These are phyloP conservation scores for Opisthocomus hoazin DNA, from an alignment of 2,113 vertebrate genomes.

Conservation along the genomic window DNA sequence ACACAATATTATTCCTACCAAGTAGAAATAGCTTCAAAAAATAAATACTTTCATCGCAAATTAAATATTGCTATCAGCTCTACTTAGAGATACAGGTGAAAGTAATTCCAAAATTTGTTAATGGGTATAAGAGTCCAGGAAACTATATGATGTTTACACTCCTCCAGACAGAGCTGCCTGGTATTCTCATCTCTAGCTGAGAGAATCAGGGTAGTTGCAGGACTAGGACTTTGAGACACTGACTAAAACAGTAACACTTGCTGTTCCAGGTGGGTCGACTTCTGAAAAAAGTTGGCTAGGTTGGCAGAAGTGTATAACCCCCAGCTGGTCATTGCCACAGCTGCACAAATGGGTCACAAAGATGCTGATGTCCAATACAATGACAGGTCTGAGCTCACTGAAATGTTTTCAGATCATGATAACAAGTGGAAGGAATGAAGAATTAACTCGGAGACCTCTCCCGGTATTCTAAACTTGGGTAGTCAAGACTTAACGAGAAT, in stretches of 20 bases:
- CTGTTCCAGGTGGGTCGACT: constrained; percentile 82
- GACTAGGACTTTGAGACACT: neutral
- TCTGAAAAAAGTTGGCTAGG: constrained; percentile 80
- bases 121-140: neutral
- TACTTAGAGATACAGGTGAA: neutral
- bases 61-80: neutral
- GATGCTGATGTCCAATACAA: constrained; percentile 76
- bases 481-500: neutral
- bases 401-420: neutral
- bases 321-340: constrained; percentile 80
- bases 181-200: neutral
- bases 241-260: neutral
- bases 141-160: neutral
- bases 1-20: neutral
- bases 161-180: neutral
- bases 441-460: neutral
- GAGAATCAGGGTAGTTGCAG: neutral
- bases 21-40: neutral
- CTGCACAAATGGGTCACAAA: constrained; percentile 86
- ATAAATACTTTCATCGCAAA: neutral
- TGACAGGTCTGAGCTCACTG: neutral
- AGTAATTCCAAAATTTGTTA: neutral
- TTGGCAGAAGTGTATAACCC: constrained; percentile 85
- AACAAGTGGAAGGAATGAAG: neutral
- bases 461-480: neutral